Evolutionary conservation across 2,797 vertebrate species (phyloP).

Genomic region (Phrynocephalus guinanensis): DNA sequence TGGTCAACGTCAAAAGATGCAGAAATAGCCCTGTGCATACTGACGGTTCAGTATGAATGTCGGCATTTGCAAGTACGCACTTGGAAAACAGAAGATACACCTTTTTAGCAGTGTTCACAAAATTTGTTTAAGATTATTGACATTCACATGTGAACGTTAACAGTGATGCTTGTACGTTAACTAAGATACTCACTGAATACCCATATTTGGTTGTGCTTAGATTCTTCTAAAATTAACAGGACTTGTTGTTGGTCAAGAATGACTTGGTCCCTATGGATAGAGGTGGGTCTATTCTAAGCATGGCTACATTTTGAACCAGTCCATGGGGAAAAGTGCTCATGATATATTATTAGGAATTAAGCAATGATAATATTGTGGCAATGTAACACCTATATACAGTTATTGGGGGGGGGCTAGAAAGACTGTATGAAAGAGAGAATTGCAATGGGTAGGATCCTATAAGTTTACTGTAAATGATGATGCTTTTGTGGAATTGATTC

Average conservation of each 20-base stretch:
- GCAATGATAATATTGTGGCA: background rate
- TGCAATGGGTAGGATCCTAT: no score
- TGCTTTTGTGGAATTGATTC: background rate
- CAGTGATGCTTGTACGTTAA: background rate
- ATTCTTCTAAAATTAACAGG: background rate
- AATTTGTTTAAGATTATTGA: background rate
- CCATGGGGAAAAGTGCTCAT: background rate
- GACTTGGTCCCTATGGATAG: background rate
- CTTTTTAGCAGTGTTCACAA: background rate
- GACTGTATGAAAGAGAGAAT: background rate
- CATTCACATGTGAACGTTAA: background rate
- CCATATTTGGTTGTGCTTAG: background rate
- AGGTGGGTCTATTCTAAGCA: background rate
- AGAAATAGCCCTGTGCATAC: background rate
- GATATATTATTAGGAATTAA: background rate
- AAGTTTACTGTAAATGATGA: background rate
- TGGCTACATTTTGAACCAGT: background rate
- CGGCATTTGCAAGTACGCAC: background rate
- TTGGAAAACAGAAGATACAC: background rate
- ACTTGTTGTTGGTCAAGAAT: background rate
- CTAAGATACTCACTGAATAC: background rate
- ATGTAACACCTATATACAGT: background rate
- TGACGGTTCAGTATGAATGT: background rate
- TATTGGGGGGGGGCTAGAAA: no score
- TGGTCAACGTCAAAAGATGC: background rate